Evolutionary conservation across 2,113 vertebrate genomes (phyloP), one percentile per base, ranked within the genome.

Genomic region (Urocolius indicus): DNA sequence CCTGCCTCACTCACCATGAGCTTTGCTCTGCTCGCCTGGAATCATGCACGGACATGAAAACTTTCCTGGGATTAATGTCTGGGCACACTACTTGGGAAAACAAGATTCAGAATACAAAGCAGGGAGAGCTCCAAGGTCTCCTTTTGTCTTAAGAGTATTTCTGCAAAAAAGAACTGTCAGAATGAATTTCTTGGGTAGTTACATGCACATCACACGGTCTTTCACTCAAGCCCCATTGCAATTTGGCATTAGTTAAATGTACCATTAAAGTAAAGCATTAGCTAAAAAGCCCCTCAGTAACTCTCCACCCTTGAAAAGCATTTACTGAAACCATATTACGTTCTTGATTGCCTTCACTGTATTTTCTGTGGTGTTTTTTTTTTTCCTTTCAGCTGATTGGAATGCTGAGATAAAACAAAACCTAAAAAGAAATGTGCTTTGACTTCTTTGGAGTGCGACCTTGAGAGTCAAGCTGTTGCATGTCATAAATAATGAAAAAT

Each of bases 401-500:
- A 96, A 96, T 94, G 73, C 87, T 54, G 79, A 94, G 75, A 74
- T 79, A 67, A 66, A 94, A 95, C 46, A 84, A 88, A 95, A 61
- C 46, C 52, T 85, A 72, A 85, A 89, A 38, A 78, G 62, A 93
- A 66, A 76, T 22, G 22, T 68, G 54, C 80, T 87, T 84, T 66
- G 66, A 73, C 78, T 93, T 75, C 74, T 77, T 81, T 57, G 58
- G 73, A 94, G 59, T 62, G 59, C 63, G 92, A 97, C 92, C 92
- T 97, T 96, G 89, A 93, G 73, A 91, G 79, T 36, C 1, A 7
- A 91, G 73, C 85, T 84, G 58, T 73, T 84, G 86, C 89, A 57
- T 84, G 83, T 78, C 87, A 95, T 89, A 96, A 96, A 93, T 96
- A 96, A 94, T 93, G 81, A 89, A 95, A 90, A 91, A 93, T 89